Conservation (phyloP, 2,113 vertebrate species). For the Podarcis raffonei region DNA sequence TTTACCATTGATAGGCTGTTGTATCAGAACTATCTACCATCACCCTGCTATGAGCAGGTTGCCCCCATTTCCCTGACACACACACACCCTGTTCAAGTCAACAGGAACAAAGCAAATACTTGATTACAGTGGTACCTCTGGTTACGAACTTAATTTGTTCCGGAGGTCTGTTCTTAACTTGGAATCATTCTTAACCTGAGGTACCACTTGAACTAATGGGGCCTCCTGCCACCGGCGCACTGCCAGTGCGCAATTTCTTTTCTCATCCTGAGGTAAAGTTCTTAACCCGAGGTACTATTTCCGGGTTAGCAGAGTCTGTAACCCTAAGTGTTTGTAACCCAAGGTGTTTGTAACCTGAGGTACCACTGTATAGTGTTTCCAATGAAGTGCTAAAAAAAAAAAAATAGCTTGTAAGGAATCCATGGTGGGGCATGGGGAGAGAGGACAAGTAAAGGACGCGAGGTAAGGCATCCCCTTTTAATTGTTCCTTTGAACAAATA, state of each 20-base stretch:
- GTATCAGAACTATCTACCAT: background rate
- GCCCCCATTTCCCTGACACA: background rate
- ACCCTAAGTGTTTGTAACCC: too few species aligned
- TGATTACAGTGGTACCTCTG: background rate
- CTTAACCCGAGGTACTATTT: too few species aligned
- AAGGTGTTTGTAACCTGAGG: too few species aligned
- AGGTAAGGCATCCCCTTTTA: conserved; percentile 16
- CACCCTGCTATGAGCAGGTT: background rate
- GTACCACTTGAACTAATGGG: too few species aligned
- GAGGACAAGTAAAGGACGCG: background rate
- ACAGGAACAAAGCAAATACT: background rate
- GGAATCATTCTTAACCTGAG: too few species aligned
- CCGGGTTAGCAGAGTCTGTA: too few species aligned
- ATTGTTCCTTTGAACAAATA: conserved; percentile 47
- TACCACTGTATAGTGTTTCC: background rate
- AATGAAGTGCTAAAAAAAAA: background rate
- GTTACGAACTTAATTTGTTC: too few species aligned
- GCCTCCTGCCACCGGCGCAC: too few species aligned
- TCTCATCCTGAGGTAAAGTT: too few species aligned
- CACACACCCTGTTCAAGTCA: background rate
- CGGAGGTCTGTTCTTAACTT: too few species aligned
- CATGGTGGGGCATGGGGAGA: background rate
- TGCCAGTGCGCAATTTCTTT: too few species aligned
- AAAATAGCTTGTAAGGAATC: background rate
- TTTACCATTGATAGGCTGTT: background rate